Conservation (phyloP, 1,140 invertebrate species). For the Drosophila pseudoobscura region DNA sequence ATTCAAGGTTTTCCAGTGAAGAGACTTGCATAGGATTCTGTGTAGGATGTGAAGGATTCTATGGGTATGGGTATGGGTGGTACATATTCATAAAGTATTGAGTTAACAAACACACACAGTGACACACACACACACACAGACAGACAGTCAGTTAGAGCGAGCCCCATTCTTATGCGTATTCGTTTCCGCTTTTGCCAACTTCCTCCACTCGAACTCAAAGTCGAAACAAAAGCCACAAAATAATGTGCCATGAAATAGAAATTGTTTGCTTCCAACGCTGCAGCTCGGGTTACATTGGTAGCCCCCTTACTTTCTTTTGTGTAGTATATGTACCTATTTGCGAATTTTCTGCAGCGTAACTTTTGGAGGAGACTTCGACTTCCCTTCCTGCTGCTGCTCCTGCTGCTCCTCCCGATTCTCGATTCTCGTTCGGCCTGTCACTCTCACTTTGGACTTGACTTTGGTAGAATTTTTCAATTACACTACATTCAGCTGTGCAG, state of each 20-base stretch:
- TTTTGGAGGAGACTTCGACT: slow-evolving; percentile 60
- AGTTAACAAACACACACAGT: not conserved
- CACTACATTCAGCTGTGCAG: slow-evolving; percentile 58
- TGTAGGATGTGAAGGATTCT: not conserved
- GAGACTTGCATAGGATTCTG: slow-evolving; percentile 16
- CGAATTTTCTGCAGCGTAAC: slow-evolving; percentile 78
- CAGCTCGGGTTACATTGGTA: slow-evolving; percentile 31
- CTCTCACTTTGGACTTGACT: slow-evolving; percentile 81
- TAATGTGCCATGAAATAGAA: slow-evolving; percentile 81
- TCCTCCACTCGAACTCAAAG: slow-evolving; percentile 39
- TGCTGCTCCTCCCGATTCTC: not conserved
- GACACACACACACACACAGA: not conserved
- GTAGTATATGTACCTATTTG: slow-evolving; percentile 26
- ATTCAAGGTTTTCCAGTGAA: slow-evolving; percentile 28
- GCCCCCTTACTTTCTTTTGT: slow-evolving; percentile 21
- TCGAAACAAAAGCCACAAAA: slow-evolving; percentile 79
- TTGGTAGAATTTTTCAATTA: slow-evolving; percentile 81
- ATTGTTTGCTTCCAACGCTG: slow-evolving; percentile 61
- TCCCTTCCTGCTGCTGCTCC: slow-evolving; percentile 8
- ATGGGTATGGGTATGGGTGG: not conserved
- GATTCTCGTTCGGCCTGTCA: slow-evolving; percentile 52
- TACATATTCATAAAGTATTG: slow-evolving; percentile 2
- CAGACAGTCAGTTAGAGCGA: not conserved
- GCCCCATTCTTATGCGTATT: slow-evolving; percentile 41
- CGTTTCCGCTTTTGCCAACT: slow-evolving; percentile 49